These are phyloP conservation scores for Linnaemya tessellans DNA, from an alignment of 2,888 invertebrate genomes.

Conservation along the genomic window DNA sequence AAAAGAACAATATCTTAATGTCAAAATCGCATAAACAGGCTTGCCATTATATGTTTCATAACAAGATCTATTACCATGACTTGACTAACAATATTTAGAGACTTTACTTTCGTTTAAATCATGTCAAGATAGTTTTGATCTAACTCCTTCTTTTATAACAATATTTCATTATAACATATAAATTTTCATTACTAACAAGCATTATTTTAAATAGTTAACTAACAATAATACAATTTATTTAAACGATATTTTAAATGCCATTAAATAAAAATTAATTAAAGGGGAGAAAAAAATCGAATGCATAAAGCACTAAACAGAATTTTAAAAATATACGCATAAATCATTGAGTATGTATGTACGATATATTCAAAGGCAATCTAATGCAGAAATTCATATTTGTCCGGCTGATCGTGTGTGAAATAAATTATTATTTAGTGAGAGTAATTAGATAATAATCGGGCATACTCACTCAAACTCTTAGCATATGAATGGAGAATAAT, in stretches of 20 bases:
- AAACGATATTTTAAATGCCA: constrained; percentile 53
- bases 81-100: too few relatives aligned
- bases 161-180: constrained; percentile 14
- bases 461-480: too few relatives aligned
- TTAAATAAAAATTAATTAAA: constrained; percentile 48
- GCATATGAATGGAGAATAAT: too few relatives aligned
- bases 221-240: constrained; percentile 42
- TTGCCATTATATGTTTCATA: too few relatives aligned
- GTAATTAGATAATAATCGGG: constrained; percentile 45
- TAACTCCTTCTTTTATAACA: not conserved
- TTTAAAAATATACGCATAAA: not conserved
- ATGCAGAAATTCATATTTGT: not conserved
- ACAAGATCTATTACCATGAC: too few relatives aligned
- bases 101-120: not conserved
- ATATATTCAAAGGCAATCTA: constrained; percentile 7
- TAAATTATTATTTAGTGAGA: constrained; percentile 41
- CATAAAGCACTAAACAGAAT: constrained; percentile 7
- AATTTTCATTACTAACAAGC: constrained; percentile 26
- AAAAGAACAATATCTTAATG: too few relatives aligned
- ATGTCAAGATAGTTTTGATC: not conserved
- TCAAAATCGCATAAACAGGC: too few relatives aligned
- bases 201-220: constrained; percentile 10
- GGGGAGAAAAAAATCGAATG: not conserved
- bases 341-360: not conserved
- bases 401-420: not conserved